These are phyloP conservation scores for Gymnopithys bicolor DNA, from an alignment of 2,797 vertebrate species.

Conservation along the genomic window DNA sequence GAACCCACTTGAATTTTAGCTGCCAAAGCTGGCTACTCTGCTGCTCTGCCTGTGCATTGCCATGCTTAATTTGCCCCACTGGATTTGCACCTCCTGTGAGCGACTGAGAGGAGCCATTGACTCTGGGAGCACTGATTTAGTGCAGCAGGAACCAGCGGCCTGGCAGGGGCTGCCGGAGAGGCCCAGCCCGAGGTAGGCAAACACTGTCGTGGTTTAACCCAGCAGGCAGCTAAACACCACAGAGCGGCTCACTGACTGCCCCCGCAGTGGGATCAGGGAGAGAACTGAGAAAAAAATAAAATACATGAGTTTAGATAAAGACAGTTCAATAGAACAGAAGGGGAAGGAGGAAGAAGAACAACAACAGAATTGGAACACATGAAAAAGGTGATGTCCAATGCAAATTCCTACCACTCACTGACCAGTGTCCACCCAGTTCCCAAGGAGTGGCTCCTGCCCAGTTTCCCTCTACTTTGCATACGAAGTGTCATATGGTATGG, in stretches of 20 bases:
- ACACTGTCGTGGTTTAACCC: not conserved
- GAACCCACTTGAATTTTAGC: slow-evolving; percentile 43
- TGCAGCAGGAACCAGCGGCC: slow-evolving; percentile 57
- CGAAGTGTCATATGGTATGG: not conserved
- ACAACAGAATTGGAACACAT: not conserved
- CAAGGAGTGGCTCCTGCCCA: not conserved
- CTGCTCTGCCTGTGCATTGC: not conserved
- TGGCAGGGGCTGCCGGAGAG: slow-evolving; percentile 62
- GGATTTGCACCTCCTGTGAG: slow-evolving; percentile 69
- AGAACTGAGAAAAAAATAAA: not conserved
- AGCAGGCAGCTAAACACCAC: not conserved
- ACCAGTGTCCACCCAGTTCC: not conserved
- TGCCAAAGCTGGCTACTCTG: slow-evolving; percentile 14
- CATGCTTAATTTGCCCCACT: slow-evolving; percentile 55
- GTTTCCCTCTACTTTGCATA: not conserved
- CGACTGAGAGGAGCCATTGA: slow-evolving; percentile 67
- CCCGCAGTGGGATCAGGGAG: not conserved
- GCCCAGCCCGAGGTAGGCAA: slow-evolving; percentile 62
- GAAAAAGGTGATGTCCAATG: not conserved
- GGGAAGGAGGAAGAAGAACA: not conserved
- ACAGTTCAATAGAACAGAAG: not conserved
- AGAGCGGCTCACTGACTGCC: not conserved
- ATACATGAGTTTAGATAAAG: not conserved
- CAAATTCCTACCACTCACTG: not conserved
- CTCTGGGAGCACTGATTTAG: slow-evolving; percentile 61